These are phyloP conservation scores for Isoperla grammatica DNA, from an alignment of 2,888 invertebrate genomes.

Conservation along the genomic window DNA sequence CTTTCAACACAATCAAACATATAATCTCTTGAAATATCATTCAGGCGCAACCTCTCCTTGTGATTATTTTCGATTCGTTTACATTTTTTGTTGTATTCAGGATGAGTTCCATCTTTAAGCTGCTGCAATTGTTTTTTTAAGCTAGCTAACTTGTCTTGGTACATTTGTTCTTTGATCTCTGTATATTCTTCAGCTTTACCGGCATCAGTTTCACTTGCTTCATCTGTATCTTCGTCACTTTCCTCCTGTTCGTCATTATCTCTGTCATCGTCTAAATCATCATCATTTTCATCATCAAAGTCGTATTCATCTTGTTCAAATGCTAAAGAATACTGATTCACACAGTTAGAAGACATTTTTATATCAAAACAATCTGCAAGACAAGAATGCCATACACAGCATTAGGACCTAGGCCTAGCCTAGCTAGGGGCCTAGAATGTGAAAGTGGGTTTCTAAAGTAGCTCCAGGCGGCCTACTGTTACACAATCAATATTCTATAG, in stretches of 20 bases:
- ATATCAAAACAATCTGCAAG: not conserved
- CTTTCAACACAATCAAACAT: slow-evolving; percentile 81
- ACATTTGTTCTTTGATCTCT: slow-evolving; percentile 87
- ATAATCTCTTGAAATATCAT: slow-evolving; percentile 71
- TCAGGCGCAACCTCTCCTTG: slow-evolving; percentile 71
- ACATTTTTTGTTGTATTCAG: slow-evolving; percentile 76
- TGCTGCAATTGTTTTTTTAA: slow-evolving; percentile 87
- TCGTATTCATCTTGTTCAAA: slow-evolving; percentile 65
- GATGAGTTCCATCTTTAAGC: slow-evolving; percentile 76
- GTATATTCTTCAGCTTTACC: slow-evolving; percentile 73
- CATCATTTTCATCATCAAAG: slow-evolving; percentile 66
- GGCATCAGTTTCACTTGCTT: slow-evolving; percentile 93
- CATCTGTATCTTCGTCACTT: slow-evolving; percentile 79
- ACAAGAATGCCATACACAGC: not conserved
- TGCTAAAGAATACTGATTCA: slow-evolving; percentile 33
- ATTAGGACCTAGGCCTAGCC: not conserved
- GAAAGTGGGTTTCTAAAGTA: no score
- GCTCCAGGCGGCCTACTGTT: no score
- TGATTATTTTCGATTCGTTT: slow-evolving; percentile 77
- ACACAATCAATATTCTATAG: no score
- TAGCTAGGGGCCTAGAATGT: no score
- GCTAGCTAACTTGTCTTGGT: slow-evolving; percentile 83
- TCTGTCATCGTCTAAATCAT: slow-evolving; percentile 62
- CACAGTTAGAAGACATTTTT: slow-evolving; percentile 20
- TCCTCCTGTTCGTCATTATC: slow-evolving; percentile 58